phyloP scores from a whole-genome alignment of 2,113 vertebrate genomes.

The Vidua chalybeata region DNA sequence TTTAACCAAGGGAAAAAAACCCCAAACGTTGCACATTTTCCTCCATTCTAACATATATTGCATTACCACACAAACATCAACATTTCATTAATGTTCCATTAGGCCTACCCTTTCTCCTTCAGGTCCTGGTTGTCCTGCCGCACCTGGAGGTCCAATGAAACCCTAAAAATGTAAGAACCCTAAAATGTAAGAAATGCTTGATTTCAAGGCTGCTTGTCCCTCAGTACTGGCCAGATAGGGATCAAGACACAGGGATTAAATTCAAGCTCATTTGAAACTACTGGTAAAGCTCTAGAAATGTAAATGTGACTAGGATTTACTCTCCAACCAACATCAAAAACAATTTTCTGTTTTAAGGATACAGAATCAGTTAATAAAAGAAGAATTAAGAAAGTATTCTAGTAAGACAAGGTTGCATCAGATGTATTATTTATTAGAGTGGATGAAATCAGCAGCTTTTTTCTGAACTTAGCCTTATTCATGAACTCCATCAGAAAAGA shows the following conservation, averaged over 20 bases:
- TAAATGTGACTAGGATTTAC: background rate
- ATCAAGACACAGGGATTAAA: background rate
- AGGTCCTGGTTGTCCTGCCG: slow-evolving; percentile 84
- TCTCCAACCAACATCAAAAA: too few species aligned
- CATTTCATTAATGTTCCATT: background rate
- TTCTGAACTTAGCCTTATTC: too few species aligned
- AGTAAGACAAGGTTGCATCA: too few species aligned
- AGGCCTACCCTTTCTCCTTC: slow-evolving; percentile 91
- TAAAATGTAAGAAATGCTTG: background rate
- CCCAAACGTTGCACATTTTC: background rate
- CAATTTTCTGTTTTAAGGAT: too few species aligned
- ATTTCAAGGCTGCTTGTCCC: background rate
- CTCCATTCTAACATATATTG: background rate
- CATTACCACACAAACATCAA: background rate
- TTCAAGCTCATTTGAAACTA: background rate
- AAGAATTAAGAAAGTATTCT: too few species aligned
- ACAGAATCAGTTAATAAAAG: too few species aligned
- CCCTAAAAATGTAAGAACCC: slow-evolving; percentile 77
- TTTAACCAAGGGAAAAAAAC: background rate
- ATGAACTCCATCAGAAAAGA: too few species aligned
- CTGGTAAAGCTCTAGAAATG: background rate
- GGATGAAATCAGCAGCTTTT: too few species aligned
- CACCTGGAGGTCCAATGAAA: slow-evolving; percentile 92
- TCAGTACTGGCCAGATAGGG: background rate
- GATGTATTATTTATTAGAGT: too few species aligned